Percentiles rank a stretch among this genome's conserved stretches.
phyloP scores from a whole-genome alignment of 2,797 vertebrate species.

The Oophaga sylvatica region DNA sequence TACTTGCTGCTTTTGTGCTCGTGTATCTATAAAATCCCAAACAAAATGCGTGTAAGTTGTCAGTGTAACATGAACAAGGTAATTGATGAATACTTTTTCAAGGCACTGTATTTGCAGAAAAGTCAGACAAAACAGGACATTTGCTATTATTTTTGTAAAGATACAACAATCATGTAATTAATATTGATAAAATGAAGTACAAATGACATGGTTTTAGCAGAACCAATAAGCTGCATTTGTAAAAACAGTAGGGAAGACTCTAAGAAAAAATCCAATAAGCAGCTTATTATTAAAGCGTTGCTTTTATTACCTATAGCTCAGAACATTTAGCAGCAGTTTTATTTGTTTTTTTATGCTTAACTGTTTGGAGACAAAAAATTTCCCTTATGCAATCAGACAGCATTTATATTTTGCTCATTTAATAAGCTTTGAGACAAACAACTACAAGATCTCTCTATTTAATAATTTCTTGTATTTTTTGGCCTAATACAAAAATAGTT shows the following conservation, averaged over 20 bases:
- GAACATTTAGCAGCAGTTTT: constrained; percentile 31
- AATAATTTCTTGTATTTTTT: constrained; percentile 14
- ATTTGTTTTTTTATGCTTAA: constrained; percentile 47
- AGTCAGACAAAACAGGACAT: not conserved
- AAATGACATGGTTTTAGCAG: constrained; percentile 15
- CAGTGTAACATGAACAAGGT: no score
- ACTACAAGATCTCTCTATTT: constrained; percentile 10
- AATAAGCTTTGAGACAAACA: constrained; percentile 32
- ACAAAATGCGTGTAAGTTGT: no score
- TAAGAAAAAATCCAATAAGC: constrained; percentile 9
- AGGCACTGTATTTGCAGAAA: no score
- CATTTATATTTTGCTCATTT: constrained; percentile 40
- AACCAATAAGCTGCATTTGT: constrained; percentile 14
- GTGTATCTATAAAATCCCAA: no score
- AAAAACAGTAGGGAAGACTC: constrained; percentile 7
- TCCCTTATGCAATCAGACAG: constrained; percentile 31
- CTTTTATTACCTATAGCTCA: constrained; percentile 21
- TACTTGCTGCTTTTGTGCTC: no score
- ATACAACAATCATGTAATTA: constrained; percentile 8
- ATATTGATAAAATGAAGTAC: constrained; percentile 20
- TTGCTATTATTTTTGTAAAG: not conserved
- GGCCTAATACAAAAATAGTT: not conserved
- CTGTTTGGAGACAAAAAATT: constrained; percentile 38
- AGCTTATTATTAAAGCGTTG: constrained; percentile 14
- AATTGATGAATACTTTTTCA: no score